These are phyloP conservation scores for Melanchra persicariae DNA, from an alignment of 2,888 invertebrate species.

Conservation along the genomic window DNA sequence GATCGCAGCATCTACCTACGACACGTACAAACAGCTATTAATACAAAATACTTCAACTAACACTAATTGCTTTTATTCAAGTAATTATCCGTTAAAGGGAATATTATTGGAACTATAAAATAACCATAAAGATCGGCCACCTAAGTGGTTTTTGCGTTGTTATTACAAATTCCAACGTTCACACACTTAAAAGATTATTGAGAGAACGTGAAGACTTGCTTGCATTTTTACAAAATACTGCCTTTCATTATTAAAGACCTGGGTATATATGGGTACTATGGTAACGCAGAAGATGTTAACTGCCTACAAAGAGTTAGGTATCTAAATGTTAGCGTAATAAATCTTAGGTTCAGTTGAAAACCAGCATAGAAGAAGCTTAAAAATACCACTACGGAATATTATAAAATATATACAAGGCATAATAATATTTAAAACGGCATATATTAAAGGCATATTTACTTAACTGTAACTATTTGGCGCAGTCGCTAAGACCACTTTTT, in stretches of 20 bases:
- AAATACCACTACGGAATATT: no score
- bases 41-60: constrained; percentile 38
- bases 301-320: no score
- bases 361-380: no score
- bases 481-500: no score
- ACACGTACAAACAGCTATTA: constrained; percentile 14
- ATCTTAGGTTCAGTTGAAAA: no score
- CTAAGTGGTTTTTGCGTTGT: constrained; percentile 54
- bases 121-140: constrained; percentile 61
- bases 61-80: constrained; percentile 51
- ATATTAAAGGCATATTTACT: no score
- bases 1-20: background rate
- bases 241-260: constrained; percentile 32
- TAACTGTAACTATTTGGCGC: no score
- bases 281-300: background rate
- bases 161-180: constrained; percentile 25
- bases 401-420: no score
- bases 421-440: no score
- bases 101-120: constrained; percentile 66
- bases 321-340: no score
- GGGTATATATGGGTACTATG: background rate
- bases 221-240: constrained; percentile 33
- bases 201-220: constrained; percentile 50
- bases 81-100: constrained; percentile 64
- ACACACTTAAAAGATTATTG: constrained; percentile 45